These are phyloP conservation scores for Pemphredon lugubris DNA, from an alignment of 2,888 invertebrate species.

Conservation along the genomic window DNA sequence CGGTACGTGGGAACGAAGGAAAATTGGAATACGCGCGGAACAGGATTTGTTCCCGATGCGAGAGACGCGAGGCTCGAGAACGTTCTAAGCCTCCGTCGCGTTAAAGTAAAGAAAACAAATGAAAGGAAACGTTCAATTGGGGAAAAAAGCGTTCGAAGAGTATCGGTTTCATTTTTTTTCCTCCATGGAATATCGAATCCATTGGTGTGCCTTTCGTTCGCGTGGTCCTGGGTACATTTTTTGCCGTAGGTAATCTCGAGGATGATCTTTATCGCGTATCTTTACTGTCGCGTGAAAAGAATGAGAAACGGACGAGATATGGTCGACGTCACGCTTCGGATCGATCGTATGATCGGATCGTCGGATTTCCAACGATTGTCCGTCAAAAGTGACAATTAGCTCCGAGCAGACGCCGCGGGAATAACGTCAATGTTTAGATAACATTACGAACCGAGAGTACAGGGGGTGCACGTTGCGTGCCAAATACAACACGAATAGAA, in stretches of 20 bases:
- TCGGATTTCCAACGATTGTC: no score
- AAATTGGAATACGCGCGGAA: conserved; percentile 31
- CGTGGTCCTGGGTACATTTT: conserved; percentile 6
- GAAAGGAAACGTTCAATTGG: conserved; percentile 28
- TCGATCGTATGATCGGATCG: no score
- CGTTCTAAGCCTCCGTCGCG: no score
- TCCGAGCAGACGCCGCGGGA: conserved; percentile 13
- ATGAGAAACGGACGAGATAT: neutral
- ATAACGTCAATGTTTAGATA: neutral
- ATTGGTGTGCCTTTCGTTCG: neutral
- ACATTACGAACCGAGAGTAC: conserved; percentile 10
- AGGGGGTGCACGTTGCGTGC: no score
- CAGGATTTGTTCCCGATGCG: conserved; percentile 23
- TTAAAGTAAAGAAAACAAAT: conserved; percentile 35
- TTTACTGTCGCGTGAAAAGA: conserved; percentile 8
- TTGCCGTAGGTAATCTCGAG: conserved; percentile 6
- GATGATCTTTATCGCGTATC: conserved; percentile 22
- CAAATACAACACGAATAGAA: no score
- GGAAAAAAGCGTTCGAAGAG: no score
- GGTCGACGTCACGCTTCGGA: no score
- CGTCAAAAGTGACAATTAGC: conserved; percentile 24
- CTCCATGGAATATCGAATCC: conserved; percentile 28
- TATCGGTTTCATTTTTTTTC: conserved; percentile 13
- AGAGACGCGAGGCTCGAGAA: neutral
- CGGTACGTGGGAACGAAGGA: conserved; percentile 1